Base-by-base conservation (phyloP, 2,113 vertebrate genomes). In the Girardinichthys multiradiatus region DNA sequence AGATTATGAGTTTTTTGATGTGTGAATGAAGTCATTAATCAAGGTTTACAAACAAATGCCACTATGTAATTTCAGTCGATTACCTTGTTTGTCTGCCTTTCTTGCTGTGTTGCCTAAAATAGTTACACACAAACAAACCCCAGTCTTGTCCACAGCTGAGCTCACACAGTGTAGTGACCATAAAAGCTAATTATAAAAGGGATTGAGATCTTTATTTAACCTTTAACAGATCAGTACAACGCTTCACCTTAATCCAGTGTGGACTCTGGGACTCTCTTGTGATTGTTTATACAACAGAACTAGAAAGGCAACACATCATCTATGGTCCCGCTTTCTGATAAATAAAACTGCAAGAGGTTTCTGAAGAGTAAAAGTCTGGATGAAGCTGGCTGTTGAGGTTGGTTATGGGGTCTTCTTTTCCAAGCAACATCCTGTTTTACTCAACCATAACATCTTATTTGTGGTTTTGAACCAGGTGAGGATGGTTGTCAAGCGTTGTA, bases 401-500 rank as follows among this genome's bases (percentile, higher is more conserved):
- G 65, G 31, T 74, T 75, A 14, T 42, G 4, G 24, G 8, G 9
- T 82, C 65, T 66, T 72, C 57, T 72, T 1, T 57, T 35, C 12
- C 63, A 45, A 68, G 13, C 21, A 48, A 64, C 19, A 28, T 72
- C 35, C 10, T 61, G 7, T 65, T 37, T 13, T 74, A 29, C 69
- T 70, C 17, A 0, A 13, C 26, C 37, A n/a, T 42, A 57, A 12
- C 1, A 2, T 68, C 8, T 11, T 0, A 19, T 65, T 70, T 48
- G 10, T 54, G 13, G 66, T 29, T 69, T 35, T 73, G 9, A 6
- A 1, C 48, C 17, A 17, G 4, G 35, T 19, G 61, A 28, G 17
- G 48, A 13, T n/a, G 65, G 57, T 42, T 8, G 0, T 91, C 85
- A 99, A 79, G 96, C 98, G 0, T 97, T 98, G 90, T 98, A 99